A percentile compares a stretch with the other conserved stretches of the same genome.
Evolutionary conservation across 2,797 vertebrate species (phyloP).

Genomic region (Okamejei kenojei): DNA sequence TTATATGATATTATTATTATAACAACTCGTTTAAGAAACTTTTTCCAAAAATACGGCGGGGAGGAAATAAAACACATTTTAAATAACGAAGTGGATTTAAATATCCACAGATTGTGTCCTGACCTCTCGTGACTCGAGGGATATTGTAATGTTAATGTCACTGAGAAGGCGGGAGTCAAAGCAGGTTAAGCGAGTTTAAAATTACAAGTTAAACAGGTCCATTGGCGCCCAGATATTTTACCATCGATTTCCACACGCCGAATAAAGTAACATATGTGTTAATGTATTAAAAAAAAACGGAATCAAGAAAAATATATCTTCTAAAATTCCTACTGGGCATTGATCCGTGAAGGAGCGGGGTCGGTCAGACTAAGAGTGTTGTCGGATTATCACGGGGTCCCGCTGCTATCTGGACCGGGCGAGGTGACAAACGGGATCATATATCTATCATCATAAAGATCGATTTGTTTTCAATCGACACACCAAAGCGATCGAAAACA

Average conservation of each 20-base stretch:
- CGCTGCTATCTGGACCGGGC: background rate
- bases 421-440: background rate
- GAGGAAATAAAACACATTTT: background rate
- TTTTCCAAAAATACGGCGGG: too few relatives aligned
- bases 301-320: background rate
- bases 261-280: background rate
- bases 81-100: background rate
- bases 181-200: background rate
- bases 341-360: background rate
- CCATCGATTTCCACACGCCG: background rate
- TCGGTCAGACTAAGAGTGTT: background rate
- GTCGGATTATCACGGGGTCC: background rate
- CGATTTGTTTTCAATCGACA: background rate
- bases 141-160: conserved; percentile 1
- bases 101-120: background rate
- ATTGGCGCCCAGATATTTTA: background rate
- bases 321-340: background rate
- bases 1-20: too few relatives aligned
- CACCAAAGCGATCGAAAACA: conserved; percentile 21
- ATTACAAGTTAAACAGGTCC: background rate
- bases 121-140: background rate
- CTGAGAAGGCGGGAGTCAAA: background rate
- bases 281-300: background rate
- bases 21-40: background rate
- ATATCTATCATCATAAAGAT: background rate